phyloP scores from a whole-genome alignment of 2,797 vertebrate species.

The Poeciliopsis paucimaculata region DNA sequence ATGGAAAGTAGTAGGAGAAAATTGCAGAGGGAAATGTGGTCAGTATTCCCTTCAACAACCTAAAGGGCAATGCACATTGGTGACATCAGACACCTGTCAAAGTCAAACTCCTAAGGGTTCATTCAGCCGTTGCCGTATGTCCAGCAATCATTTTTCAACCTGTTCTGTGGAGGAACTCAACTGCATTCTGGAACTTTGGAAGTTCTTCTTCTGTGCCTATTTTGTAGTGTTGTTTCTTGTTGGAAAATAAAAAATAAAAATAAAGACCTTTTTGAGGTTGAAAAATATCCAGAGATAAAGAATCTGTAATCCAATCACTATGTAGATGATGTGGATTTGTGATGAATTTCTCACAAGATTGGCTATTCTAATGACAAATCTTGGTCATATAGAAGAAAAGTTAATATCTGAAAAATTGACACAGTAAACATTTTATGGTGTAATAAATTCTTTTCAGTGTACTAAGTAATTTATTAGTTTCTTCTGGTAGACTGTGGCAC shows the following conservation, averaged over 20 bases:
- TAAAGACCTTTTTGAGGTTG: not conserved
- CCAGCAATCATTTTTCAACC: not conserved
- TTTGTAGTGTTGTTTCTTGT: not conserved
- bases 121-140: not conserved
- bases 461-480: not conserved
- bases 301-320: not conserved
- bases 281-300: not conserved
- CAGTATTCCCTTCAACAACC: not conserved
- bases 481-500: not conserved
- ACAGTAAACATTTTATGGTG: not conserved
- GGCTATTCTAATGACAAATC: not conserved
- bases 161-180: not conserved
- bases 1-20: not conserved
- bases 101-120: not conserved
- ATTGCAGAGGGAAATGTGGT: not conserved
- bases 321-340: not conserved
- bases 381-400: not conserved
- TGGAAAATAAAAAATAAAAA: not conserved
- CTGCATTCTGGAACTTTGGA: not conserved
- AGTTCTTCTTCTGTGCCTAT: not conserved
- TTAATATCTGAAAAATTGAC: not conserved
- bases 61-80: not conserved
- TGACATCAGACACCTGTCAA: not conserved
- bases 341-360: not conserved
- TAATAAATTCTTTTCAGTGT: not conserved